Evolutionary conservation across 2,888 invertebrate species (phyloP).

Genomic region (Andrena dorsata): DNA sequence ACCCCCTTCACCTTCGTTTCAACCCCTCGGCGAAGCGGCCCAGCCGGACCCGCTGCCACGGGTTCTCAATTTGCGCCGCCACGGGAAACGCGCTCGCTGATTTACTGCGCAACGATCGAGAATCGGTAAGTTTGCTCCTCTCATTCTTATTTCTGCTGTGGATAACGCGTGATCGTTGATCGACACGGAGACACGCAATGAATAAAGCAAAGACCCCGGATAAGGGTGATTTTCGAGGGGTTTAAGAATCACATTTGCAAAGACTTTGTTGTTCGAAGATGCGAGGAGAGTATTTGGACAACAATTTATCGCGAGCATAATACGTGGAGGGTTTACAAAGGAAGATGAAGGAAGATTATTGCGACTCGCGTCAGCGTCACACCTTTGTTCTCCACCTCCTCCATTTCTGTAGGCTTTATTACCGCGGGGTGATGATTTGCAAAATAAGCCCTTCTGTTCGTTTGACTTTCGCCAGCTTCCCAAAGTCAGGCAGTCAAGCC

Average conservation of each 20-base stretch:
- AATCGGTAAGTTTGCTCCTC: background rate
- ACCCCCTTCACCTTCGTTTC: conserved; percentile 79
- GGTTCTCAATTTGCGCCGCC: conserved; percentile 79
- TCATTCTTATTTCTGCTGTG: background rate
- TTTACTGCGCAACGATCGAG: conserved; percentile 15
- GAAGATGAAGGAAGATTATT: background rate
- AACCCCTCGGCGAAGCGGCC: conserved; percentile 78
- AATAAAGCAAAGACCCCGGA: background rate
- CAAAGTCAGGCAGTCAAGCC: conserved; percentile 61
- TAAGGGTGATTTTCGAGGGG: background rate
- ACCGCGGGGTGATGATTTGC: conserved; percentile 81
- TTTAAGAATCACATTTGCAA: background rate
- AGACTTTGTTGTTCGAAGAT: background rate
- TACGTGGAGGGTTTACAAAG: conserved; percentile 12
- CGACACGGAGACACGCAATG: no score
- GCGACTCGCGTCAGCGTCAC: conserved; percentile 8
- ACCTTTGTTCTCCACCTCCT: conserved; percentile 39
- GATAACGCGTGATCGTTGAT: background rate
- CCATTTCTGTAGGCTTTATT: conserved; percentile 68
- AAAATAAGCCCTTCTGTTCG: conserved; percentile 81
- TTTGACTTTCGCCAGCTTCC: conserved; percentile 71
- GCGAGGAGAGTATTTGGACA: background rate
- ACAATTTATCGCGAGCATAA: conserved; percentile 28
- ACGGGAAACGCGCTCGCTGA: conserved; percentile 22
- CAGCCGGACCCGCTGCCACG: conserved; percentile 78